Evolutionary conservation across 2,797 vertebrate species (phyloP), one percentile per base, ranked within the genome.

Genomic region (Paedocypris micromegethes): DNA sequence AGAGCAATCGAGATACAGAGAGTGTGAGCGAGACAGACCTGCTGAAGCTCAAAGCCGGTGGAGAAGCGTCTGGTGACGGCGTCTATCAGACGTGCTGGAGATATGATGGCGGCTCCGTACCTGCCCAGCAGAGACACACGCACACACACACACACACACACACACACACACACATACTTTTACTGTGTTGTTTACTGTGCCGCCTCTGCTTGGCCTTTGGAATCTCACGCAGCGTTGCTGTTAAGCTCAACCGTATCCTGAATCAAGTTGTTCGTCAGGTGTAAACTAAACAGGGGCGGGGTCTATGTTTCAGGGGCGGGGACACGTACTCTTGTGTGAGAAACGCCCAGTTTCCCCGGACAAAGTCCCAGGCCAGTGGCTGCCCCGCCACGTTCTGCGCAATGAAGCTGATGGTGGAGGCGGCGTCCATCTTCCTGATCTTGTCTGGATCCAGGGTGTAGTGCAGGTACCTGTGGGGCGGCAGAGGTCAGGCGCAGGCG

Each of bases 301-400:
- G 23, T 23, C 23, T 1, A 1, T 23, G 23, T 23, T 23, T 23
- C 23, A 23, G 23, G 23, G 23, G 23, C 23, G 23, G 23, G 23
- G 23, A 23, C 23, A 83, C 94, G 85, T 87, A 98, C 95, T 89
- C 82, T 3, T 4, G 3, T 45, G 83, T 87, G 53, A 97, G 52
- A 0, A 50, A 83, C 0, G 68, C 66, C 95, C 94, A 97, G 67
- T 96, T 82, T 6, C 72, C 69, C 37, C 89, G 90, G 55, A 98
- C 66, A 39, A 98, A 97, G 80, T 95, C 90, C 96, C 96, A 99
- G 41, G 77, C 89, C 78, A 97, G 84, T 2, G 83, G 43, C 48
- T 97, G 94, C 5, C 96, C 96, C 0, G 84, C 57, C 2, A 89
- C 85, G 0, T 97, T 98, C 39, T 3, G 64, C 23, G 91, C 84